phyloP scores from a whole-genome alignment of 2,113 vertebrate genomes.

The Pseudorhombus dupliciocellatus region DNA sequence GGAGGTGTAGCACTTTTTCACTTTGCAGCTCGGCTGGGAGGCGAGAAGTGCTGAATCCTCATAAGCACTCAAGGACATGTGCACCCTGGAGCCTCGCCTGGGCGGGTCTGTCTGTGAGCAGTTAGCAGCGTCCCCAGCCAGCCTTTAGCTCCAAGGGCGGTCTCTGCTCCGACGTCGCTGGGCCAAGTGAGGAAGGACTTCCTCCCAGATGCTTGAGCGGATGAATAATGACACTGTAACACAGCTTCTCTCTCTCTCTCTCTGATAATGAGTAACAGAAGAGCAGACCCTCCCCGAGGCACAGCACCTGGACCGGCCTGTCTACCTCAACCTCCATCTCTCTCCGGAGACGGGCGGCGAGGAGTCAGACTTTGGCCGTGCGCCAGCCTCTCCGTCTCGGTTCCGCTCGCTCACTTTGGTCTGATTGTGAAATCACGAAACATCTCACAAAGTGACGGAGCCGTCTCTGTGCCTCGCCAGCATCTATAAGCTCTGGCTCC shows the following conservation, averaged over 20 bases:
- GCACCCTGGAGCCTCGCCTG: slow-evolving; percentile 66
- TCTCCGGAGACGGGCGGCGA: slow-evolving; percentile 52
- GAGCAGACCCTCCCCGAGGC: slow-evolving; percentile 75
- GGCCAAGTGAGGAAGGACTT: slow-evolving; percentile 66
- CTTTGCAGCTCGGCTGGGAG: slow-evolving; percentile 36
- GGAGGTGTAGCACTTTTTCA: slow-evolving; percentile 38
- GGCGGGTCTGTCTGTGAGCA: slow-evolving; percentile 70
- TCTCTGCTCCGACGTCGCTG: slow-evolving; percentile 58
- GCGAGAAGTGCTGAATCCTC: slow-evolving; percentile 65
- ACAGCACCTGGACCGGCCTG: slow-evolving; percentile 72
- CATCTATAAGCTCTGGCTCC: slow-evolving; percentile 42
- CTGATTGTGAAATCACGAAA: slow-evolving; percentile 60
- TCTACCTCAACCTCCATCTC: slow-evolving; percentile 56
- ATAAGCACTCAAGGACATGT: slow-evolving; percentile 69
- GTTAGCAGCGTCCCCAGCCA: slow-evolving; percentile 70
- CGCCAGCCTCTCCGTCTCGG: slow-evolving; percentile 59
- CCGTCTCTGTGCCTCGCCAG: slow-evolving; percentile 14
- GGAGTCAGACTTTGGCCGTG: slow-evolving; percentile 52
- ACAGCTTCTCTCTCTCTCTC: slow-evolving; percentile 55
- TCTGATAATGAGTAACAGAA: slow-evolving; percentile 78
- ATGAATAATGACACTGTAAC: slow-evolving; percentile 76
- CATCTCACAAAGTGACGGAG: slow-evolving; percentile 29
- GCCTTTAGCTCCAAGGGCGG: slow-evolving; percentile 73
- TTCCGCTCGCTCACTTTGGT: slow-evolving; percentile 55
- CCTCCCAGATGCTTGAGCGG: slow-evolving; percentile 71